phyloP scores from a whole-genome alignment of 2,797 vertebrate species.

The Sarcoramphus papa region DNA sequence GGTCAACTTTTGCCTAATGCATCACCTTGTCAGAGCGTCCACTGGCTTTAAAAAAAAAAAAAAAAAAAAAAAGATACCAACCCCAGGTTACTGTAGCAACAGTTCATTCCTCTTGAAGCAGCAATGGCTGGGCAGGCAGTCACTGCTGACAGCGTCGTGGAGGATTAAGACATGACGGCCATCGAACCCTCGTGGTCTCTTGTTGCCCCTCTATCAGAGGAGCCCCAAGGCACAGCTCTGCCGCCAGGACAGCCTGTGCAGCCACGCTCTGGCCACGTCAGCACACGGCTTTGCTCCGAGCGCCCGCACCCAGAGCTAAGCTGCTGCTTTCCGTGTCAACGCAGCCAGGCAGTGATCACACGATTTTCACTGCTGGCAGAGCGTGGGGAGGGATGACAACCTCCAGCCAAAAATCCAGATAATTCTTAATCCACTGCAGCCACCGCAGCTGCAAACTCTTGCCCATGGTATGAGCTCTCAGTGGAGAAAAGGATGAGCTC shows the following conservation, averaged over 20 bases:
- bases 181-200: background rate
- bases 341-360: background rate
- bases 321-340: background rate
- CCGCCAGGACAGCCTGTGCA: background rate
- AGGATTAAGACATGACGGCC: background rate
- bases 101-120: background rate
- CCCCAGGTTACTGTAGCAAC: background rate
- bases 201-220: background rate
- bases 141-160: background rate
- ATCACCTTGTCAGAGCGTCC: background rate
- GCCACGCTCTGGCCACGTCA: background rate
- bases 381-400: background rate
- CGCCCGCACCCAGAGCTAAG: background rate
- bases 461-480: background rate
- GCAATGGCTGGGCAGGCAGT: background rate
- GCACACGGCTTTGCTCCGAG: background rate
- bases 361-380: background rate
- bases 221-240: background rate
- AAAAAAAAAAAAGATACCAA: background rate
- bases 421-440: background rate
- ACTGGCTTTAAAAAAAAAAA: background rate
- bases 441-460: background rate
- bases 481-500: background rate
- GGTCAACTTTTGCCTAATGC: background rate
- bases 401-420: background rate